These are phyloP conservation scores for Pararge aegeria DNA, from an alignment of 1,140 invertebrate genomes.

Conservation along the genomic window DNA sequence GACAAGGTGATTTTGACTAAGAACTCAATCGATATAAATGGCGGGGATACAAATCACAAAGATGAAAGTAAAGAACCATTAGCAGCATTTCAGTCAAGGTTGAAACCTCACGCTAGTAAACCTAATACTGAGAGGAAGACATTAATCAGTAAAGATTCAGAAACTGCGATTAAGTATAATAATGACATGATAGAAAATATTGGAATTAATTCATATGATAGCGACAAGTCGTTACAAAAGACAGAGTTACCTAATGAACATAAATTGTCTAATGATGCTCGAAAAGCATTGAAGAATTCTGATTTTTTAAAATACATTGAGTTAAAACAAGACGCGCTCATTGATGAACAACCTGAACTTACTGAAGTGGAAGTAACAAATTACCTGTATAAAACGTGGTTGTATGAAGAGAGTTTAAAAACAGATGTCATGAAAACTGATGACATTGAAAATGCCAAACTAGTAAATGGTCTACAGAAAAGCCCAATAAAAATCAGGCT, in stretches of 20 bases:
- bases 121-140: neutral
- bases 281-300: constrained; percentile 41
- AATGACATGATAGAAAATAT: neutral
- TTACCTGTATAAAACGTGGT: constrained; percentile 80
- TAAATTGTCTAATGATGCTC: neutral
- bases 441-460: constrained; percentile 46
- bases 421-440: constrained; percentile 54
- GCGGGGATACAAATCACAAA: no score
- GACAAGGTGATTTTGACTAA: no score
- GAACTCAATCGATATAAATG: no score
- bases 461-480: constrained; percentile 58
- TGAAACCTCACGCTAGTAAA: no score
- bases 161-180: neutral
- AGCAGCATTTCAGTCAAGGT: no score
- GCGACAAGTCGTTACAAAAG: neutral
- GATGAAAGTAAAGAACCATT: no score
- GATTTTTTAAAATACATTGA: constrained; percentile 80
- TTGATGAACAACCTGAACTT: constrained; percentile 77
- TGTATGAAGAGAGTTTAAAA: constrained; percentile 71
- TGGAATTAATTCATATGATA: neutral
- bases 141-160: neutral
- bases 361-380: constrained; percentile 72
- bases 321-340: constrained; percentile 71
- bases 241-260: neutral
- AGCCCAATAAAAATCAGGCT: constrained; percentile 25